Evolutionary conservation across 2,797 vertebrate genomes (phyloP), one percentile per base, ranked within the genome.

Genomic region (Alfaro cultratus): DNA sequence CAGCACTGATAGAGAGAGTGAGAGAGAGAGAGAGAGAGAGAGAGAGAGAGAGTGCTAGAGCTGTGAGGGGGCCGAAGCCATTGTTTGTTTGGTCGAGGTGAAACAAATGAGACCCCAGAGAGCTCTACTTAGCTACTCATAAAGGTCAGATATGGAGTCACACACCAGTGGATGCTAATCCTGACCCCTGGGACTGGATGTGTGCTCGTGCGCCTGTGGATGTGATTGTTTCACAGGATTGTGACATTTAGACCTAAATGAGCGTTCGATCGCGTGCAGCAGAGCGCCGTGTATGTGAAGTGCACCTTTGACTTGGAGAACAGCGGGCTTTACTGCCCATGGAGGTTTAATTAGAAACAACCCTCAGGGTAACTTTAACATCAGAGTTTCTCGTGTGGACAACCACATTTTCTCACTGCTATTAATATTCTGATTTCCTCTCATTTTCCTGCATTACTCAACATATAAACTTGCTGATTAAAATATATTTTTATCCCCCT

Each of bases 71-170:
- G 85, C 36, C 77, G 81, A 80, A 84, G 79, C 86, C 76, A 87
- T 80, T 88, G 87, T 92, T 86, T 49, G 43, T 92, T 86, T 49
- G 43, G 88, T 64, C 87, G 86, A 93, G 88, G 88, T 89, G 91
- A 93, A 87, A 90, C 92, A 93, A 94, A 93, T 90, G 93, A 93
- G 93, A 87, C 95, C 92, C 93, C 79, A 78, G 94, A 93, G 93
- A 92, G 88, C 67, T 80, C 83, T 86, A 92, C 93, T 94, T 91
- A 93, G 89, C 86, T 73, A 76, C 89, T 92, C 93, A 88, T 92
- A 95, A 95, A 95, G 95, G 95, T 95, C 94, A 95, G 89, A 93
- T 91, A 93, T 94, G 91, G 87, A 91, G 84, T 84, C 89, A 89
- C 89, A 88, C 92, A 89, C 87, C 92, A 88, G 68, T 88, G 87